phyloP scores from a whole-genome alignment of 2,113 vertebrate species.

The Nothobranchius kuhntae region DNA sequence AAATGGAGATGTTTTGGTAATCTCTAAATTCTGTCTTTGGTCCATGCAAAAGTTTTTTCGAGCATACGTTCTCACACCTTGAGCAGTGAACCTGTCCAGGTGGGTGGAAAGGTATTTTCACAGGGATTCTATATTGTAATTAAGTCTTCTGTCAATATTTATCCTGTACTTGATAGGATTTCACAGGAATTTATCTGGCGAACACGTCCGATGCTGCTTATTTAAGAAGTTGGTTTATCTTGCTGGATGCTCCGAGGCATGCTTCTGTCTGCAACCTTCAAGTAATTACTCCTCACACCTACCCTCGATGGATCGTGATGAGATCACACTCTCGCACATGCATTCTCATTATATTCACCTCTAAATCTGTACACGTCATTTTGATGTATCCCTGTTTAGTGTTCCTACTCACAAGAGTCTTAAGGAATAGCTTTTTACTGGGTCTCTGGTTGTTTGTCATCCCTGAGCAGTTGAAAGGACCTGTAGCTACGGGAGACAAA shows the following conservation, averaged over 20 bases:
- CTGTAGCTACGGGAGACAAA: constrained; percentile 2
- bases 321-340: no score
- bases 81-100: neutral
- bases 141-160: constrained; percentile 27
- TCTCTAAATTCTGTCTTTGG: no score
- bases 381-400: neutral
- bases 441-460: constrained; percentile 3
- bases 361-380: neutral
- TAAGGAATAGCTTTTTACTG: constrained; percentile 9
- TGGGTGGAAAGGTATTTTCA: constrained; percentile 15
- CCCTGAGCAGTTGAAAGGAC: constrained; percentile 32
- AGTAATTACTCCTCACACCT: constrained; percentile 21
- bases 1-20: no score
- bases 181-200: constrained; percentile 32
- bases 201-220: constrained; percentile 10
- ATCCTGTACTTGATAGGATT: constrained; percentile 27
- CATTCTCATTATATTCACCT: neutral
- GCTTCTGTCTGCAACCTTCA: constrained; percentile 21
- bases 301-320: neutral
- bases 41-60: no score
- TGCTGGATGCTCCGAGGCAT: constrained; percentile 10
- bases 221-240: constrained; percentile 28
- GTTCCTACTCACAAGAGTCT: neutral
- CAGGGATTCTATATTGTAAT: constrained; percentile 50
- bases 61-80: no score